These are phyloP conservation scores for Chymomyza caudatula DNA, from an alignment of 2,888 invertebrate genomes.

Conservation along the genomic window DNA sequence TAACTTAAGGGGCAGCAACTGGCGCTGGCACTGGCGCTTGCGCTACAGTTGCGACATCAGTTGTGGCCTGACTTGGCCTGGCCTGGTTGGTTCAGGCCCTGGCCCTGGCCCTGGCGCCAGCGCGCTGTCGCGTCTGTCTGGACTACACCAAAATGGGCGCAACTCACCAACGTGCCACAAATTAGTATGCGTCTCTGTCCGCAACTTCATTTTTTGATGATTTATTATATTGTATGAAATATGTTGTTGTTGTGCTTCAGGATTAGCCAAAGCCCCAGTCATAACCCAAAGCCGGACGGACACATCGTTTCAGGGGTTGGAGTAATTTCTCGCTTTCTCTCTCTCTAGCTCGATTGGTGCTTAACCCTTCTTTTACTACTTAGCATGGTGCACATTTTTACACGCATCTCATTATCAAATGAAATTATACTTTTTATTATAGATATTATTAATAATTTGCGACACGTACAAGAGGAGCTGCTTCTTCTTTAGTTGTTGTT, in stretches of 20 bases:
- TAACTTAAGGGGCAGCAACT: conserved; percentile 25
- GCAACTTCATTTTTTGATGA: conserved; percentile 70
- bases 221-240: conserved; percentile 55
- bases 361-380: not conserved
- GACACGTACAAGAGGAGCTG: conserved; percentile 48
- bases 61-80: not conserved
- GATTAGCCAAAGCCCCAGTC: conserved; percentile 11
- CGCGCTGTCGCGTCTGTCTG: not conserved
- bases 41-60: conserved; percentile 18
- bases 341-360: not conserved
- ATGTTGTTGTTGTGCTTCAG: conserved; percentile 17
- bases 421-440: conserved; percentile 69
- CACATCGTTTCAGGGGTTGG: not conserved
- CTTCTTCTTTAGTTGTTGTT: too few species aligned
- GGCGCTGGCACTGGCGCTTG: conserved; percentile 51
- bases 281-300: not conserved
- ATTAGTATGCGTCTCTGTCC: conserved; percentile 65
- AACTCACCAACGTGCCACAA: conserved; percentile 59
- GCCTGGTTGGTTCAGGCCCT: conserved; percentile 14
- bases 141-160: conserved; percentile 53
- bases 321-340: not conserved
- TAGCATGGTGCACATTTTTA: conserved; percentile 40
- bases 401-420: conserved; percentile 69
- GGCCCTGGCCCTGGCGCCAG: conserved; percentile 10
- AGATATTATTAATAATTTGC: conserved; percentile 69